Conservation (phyloP, 2,888 invertebrate species). For the Encarsia formosa region DNA sequence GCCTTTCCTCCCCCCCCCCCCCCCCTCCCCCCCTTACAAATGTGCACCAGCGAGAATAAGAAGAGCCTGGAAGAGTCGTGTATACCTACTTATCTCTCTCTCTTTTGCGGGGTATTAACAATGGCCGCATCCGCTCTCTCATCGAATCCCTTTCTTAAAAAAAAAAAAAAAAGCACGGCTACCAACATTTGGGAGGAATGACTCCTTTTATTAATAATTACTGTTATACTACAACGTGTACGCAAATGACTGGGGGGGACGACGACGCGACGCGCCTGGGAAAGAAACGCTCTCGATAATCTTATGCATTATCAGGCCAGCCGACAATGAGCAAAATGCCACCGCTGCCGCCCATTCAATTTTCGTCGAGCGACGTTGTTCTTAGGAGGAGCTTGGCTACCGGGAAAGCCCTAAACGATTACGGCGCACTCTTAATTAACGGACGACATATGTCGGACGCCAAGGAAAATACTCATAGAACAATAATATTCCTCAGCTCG, state of each 20-base stretch:
- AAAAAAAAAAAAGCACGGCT: slow-evolving; percentile 28
- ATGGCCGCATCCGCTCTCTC: no score
- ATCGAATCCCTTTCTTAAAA: no score
- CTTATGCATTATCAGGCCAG: slow-evolving; percentile 44
- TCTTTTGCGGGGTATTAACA: no score
- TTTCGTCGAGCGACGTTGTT: not conserved
- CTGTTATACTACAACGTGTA: slow-evolving; percentile 50
- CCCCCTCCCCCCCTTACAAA: slow-evolving; percentile 40
- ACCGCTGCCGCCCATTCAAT: not conserved
- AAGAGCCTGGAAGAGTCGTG: not conserved
- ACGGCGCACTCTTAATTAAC: no score
- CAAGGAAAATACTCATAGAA: no score
- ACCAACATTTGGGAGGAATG: slow-evolving; percentile 41
- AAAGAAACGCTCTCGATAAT: slow-evolving; percentile 51
- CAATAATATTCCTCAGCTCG: no score
- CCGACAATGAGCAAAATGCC: not conserved
- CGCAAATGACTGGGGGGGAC: no score
- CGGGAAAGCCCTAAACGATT: no score
- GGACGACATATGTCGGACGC: no score
- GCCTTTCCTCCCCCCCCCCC: no score
- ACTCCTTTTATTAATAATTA: slow-evolving; percentile 49
- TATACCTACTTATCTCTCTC: no score
- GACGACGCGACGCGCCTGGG: no score
- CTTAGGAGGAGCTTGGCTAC: not conserved
- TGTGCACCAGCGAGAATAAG: slow-evolving; percentile 23